phyloP scores from a whole-genome alignment of 2,797 vertebrate genomes.

The Pseudocheirus occidentalis region DNA sequence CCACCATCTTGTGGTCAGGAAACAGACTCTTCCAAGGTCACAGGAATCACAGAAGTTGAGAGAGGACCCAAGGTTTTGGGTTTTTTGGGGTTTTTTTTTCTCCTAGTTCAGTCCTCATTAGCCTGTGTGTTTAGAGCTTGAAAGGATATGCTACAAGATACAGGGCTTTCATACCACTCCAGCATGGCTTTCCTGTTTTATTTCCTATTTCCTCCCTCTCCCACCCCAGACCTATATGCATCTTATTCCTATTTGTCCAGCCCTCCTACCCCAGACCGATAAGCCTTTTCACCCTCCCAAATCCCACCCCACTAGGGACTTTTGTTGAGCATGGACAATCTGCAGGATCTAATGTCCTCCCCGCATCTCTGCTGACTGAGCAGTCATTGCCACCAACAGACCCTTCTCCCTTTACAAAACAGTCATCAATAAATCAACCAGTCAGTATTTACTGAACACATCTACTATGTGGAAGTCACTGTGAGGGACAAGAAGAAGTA shows the following conservation, averaged over 20 bases:
- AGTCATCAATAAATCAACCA: neutral
- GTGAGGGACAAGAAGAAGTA: neutral
- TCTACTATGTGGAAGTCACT: neutral
- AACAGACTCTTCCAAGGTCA: slow-evolving; percentile 57
- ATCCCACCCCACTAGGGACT: neutral
- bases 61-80: neutral
- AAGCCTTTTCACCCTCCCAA: neutral
- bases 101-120: neutral
- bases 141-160: neutral
- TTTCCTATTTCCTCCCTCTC: neutral
- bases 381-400: neutral
- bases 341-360: neutral
- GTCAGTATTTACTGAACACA: neutral
- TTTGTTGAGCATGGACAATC: neutral
- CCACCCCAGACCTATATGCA: neutral
- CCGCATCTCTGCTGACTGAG: neutral
- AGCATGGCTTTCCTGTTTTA: neutral
- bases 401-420: neutral
- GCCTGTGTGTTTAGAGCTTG: neutral
- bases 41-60: slow-evolving; percentile 2
- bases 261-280: neutral
- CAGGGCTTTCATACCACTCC: neutral
- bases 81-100: neutral
- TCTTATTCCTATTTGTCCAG: neutral
- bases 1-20: neutral